Conservation (phyloP, 2,888 invertebrate genomes). For the Mellilla xanthometata region DNA sequence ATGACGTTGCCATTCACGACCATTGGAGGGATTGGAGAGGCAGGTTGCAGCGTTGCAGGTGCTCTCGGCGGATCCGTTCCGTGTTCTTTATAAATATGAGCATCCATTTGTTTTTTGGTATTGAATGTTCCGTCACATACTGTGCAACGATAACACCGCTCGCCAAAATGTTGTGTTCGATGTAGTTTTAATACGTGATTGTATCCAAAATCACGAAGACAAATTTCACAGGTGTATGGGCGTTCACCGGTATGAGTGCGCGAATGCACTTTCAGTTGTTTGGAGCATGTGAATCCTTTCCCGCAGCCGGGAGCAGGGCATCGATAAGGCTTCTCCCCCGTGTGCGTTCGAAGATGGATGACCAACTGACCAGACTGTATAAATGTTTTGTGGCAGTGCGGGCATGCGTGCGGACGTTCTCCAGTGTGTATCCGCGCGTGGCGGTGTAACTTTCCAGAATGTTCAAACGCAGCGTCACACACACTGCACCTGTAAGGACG, state of each 20-base stretch:
- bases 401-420: constrained; percentile 94
- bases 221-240: constrained; percentile 95
- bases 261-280: constrained; percentile 95
- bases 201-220: constrained; percentile 94
- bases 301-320: constrained; percentile 92
- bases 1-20: constrained; percentile 62
- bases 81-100: constrained; percentile 86
- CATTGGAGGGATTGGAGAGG: constrained; percentile 53
- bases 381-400: constrained; percentile 93
- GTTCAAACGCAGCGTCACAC: constrained; percentile 94
- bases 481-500: constrained; percentile 95
- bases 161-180: constrained; percentile 94
- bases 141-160: constrained; percentile 96
- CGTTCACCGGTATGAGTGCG: constrained; percentile 96
- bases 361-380: constrained; percentile 96
- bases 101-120: constrained; percentile 95
- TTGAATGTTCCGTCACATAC: constrained; percentile 95
- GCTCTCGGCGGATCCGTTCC: constrained; percentile 77
- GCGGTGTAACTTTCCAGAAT: constrained; percentile 93
- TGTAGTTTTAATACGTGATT: constrained; percentile 95
- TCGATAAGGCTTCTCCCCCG: constrained; percentile 93
- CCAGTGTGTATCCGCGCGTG: constrained; percentile 96
- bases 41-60: constrained; percentile 49
- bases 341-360: constrained; percentile 95
- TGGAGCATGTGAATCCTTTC: constrained; percentile 96